These are phyloP conservation scores for Trichonephila inaurata DNA, from an alignment of 1,140 invertebrate species.

Conservation along the genomic window DNA sequence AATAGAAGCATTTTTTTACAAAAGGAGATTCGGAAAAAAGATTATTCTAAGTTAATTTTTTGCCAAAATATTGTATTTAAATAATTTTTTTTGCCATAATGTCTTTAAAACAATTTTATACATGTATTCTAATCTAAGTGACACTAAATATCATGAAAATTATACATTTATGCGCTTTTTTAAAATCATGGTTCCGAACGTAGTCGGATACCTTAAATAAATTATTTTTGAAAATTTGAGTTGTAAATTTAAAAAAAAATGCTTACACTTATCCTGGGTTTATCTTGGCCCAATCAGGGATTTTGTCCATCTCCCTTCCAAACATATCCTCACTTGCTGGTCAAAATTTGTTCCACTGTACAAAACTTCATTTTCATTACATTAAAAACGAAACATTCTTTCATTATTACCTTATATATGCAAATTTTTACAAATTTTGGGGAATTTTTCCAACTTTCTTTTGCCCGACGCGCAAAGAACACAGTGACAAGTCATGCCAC, in stretches of 20 bases:
- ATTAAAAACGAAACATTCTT: not conserved
- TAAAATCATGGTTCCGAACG: too few species aligned
- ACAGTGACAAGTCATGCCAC: not conserved
- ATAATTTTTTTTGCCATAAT: too few species aligned
- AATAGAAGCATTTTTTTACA: too few species aligned
- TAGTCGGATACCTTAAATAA: too few species aligned
- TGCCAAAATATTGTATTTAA: too few species aligned
- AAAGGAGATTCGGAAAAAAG: too few species aligned
- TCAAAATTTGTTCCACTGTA: not conserved
- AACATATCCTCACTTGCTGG: conserved; percentile 10
- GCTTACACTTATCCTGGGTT: conserved; percentile 68
- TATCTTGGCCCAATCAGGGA: conserved; percentile 49
- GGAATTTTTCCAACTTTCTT: not conserved
- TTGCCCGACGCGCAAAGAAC: not conserved
- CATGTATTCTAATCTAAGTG: too few species aligned
- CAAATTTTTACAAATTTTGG: not conserved
- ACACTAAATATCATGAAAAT: too few species aligned
- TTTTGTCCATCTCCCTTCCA: conserved; percentile 27
- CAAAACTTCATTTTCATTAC: not conserved
- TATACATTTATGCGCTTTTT: too few species aligned
- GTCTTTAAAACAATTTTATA: too few species aligned
- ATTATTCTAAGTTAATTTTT: too few species aligned
- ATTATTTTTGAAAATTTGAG: not conserved
- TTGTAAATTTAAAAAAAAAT: not conserved
- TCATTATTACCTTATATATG: not conserved